phyloP scores from a whole-genome alignment of 92 coral and sea anemone species.

The Micromussa lordhowensis region DNA sequence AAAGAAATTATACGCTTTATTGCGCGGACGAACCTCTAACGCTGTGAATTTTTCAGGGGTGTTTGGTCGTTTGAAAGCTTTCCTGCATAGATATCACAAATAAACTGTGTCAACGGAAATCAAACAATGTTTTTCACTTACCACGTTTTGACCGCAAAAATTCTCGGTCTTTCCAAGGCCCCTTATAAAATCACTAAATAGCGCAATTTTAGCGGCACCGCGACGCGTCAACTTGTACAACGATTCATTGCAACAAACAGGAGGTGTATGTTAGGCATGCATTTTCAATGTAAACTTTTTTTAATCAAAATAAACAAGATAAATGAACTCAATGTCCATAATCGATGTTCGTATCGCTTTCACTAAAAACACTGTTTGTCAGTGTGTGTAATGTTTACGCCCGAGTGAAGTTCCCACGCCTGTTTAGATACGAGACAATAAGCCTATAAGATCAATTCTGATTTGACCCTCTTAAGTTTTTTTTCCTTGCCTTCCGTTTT shows the following conservation, averaged over 20 bases:
- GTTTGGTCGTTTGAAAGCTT: conserved; percentile 9
- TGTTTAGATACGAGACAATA: neutral
- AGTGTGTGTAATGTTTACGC: conserved; percentile 8
- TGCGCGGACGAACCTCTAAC: conserved; percentile 1
- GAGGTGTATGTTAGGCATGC: neutral
- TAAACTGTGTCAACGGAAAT: neutral
- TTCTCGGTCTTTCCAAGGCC: neutral
- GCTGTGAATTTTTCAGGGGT: conserved; percentile 2
- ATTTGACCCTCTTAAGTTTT: neutral
- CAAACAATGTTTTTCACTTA: neutral
- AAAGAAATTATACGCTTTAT: conserved; percentile 33
- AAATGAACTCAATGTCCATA: neutral
- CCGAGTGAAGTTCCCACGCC: conserved; percentile 39
- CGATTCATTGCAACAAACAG: neutral
- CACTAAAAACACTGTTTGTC: neutral
- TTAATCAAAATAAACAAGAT: conserved; percentile 3
- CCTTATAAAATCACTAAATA: neutral
- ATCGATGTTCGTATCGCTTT: conserved; percentile 8
- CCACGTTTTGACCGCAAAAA: neutral
- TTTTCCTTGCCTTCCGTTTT: neutral
- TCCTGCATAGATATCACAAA: conserved; percentile 16
- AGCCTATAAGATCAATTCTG: neutral
- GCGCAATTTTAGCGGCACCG: neutral
- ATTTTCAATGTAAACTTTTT: conserved; percentile 8
- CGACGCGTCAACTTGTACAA: neutral